Conservation (phyloP, 2,797 vertebrate genomes). For the Argya squamiceps region DNA sequence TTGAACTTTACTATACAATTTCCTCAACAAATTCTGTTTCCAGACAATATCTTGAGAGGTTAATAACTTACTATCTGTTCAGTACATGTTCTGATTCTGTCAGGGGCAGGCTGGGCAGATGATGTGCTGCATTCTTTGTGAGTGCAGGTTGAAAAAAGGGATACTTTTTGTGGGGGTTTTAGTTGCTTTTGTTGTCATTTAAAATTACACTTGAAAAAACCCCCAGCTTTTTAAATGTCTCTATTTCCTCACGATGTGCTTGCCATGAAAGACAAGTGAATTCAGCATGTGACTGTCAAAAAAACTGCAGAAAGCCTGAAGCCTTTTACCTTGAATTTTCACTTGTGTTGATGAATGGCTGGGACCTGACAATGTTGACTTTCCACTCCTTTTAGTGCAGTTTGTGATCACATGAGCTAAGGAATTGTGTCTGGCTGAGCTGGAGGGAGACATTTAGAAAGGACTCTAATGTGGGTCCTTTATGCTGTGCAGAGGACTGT, state of each 20-base stretch:
- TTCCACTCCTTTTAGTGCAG: background rate
- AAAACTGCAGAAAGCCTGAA: background rate
- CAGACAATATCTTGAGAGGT: conserved; percentile 8
- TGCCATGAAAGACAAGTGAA: background rate
- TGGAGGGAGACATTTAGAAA: background rate
- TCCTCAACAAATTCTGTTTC: background rate
- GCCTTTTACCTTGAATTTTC: background rate
- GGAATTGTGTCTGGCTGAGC: background rate
- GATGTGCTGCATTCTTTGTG: background rate
- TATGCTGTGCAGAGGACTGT: background rate
- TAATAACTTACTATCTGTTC: background rate
- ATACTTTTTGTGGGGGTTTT: background rate
- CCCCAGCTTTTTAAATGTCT: background rate
- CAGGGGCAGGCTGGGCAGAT: background rate
- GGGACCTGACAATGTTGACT: background rate
- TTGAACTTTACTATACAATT: background rate
- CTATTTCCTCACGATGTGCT: background rate
- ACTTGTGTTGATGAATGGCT: background rate
- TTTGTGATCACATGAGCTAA: background rate
- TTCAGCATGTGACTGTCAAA: background rate
- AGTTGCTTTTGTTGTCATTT: background rate
- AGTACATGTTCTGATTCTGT: background rate
- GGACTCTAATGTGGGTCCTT: background rate
- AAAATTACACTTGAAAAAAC: background rate
- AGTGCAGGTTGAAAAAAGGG: background rate